phyloP scores from a whole-genome alignment of 1,140 invertebrate species.

The Phocides pigmalion region DNA sequence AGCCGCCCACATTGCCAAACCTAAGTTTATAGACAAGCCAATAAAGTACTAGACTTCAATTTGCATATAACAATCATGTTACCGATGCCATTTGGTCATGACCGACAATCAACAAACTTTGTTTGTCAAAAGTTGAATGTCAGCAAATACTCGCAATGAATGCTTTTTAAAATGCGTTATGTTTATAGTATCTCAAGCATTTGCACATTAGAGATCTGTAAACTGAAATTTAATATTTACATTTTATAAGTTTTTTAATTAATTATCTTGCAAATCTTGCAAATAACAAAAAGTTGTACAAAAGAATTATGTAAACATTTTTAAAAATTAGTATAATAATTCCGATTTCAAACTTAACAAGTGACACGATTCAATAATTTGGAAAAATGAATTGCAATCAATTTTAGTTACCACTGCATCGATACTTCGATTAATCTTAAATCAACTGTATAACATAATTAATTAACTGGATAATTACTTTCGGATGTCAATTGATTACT shows the following conservation, averaged over 20 bases:
- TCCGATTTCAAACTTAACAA: too few species aligned
- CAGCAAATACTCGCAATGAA: constrained; percentile 7
- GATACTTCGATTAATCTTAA: neutral
- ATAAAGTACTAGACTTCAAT: constrained; percentile 14
- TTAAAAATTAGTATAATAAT: too few species aligned
- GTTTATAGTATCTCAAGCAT: neutral
- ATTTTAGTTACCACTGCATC: too few species aligned
- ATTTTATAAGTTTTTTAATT: too few species aligned
- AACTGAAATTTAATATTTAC: too few species aligned
- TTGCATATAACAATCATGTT: constrained; percentile 27
- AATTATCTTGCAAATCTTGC: too few species aligned
- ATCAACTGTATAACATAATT: too few species aligned
- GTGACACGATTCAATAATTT: too few species aligned
- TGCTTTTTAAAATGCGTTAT: neutral
- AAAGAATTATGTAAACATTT: too few species aligned
- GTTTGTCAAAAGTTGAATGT: constrained; percentile 16
- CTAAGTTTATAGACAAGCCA: constrained; percentile 10
- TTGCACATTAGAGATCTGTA: too few species aligned
- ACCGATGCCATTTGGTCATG: constrained; percentile 13
- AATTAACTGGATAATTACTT: neutral
- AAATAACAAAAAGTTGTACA: too few species aligned
- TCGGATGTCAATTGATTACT: neutral
- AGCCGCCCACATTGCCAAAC: constrained; percentile 21
- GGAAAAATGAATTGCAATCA: too few species aligned
- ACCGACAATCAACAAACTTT: constrained; percentile 13